These are phyloP conservation scores for Crambe crambe DNA, from an alignment of 37 sponge, comb jelly and placozoan genomes.

Conservation along the genomic window DNA sequence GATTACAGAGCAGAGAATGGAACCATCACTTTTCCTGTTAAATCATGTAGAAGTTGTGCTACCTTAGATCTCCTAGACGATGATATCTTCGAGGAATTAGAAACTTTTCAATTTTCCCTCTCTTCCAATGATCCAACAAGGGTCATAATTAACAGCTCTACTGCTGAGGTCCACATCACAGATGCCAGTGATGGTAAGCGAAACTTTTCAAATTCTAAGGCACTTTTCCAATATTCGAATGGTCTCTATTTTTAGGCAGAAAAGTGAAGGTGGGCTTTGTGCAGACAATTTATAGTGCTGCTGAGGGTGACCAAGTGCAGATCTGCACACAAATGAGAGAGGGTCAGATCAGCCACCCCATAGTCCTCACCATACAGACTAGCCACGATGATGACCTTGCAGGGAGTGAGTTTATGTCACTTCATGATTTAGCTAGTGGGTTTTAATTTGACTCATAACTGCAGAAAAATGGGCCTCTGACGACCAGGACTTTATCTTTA, in stretches of 20 bases:
- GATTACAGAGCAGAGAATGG: not conserved
- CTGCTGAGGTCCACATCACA: slow-evolving; percentile 12
- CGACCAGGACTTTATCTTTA: not conserved
- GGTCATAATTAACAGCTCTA: not conserved
- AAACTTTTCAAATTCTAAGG: not conserved
- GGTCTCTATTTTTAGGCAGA: not conserved
- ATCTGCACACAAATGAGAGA: not conserved
- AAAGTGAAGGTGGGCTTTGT: not conserved
- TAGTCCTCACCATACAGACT: slow-evolving; percentile 3
- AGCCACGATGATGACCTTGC: not conserved
- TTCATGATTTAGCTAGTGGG: too few relatives aligned
- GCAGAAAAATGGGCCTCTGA: not conserved
- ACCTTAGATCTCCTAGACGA: not conserved
- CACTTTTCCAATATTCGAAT: too few relatives aligned
- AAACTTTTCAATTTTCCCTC: not conserved
- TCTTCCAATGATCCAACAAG: not conserved
- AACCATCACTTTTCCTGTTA: slow-evolving; percentile 2
- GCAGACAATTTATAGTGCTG: slow-evolving; percentile 1
- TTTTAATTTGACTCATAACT: not conserved
- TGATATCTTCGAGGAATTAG: not conserved
- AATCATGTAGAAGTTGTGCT: too few relatives aligned
- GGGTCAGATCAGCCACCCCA: not conserved
- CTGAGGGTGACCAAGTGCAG: not conserved
- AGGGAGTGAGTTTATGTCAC: too few relatives aligned
- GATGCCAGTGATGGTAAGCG: slow-evolving; percentile 38